phyloP scores from a whole-genome alignment of 2,797 vertebrate genomes.

The Gambelia wislizenii region DNA sequence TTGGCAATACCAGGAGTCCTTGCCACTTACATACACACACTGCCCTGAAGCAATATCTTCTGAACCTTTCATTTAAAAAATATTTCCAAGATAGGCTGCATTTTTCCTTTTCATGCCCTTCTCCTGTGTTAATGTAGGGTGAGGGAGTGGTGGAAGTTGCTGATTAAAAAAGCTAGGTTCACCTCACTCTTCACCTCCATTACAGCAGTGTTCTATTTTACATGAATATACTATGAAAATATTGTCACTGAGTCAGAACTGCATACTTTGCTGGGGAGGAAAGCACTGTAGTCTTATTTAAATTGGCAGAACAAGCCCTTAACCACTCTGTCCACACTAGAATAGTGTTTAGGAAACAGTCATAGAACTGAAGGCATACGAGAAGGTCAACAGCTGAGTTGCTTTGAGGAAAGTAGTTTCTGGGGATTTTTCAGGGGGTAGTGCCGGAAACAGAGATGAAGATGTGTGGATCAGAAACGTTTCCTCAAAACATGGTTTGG shows the following conservation, averaged over 20 bases:
- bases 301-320: not conserved
- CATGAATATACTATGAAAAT: not conserved
- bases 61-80: not conserved
- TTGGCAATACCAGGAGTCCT: not conserved
- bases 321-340: not conserved
- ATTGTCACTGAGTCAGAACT: not conserved
- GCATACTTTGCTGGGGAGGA: not conserved
- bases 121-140: too few relatives aligned
- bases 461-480: too few relatives aligned
- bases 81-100: not conserved
- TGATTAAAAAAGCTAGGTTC: not conserved
- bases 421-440: not conserved
- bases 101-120: too few relatives aligned
- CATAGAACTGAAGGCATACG: not conserved
- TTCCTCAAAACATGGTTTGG: not conserved
- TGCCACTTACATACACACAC: not conserved
- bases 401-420: not conserved
- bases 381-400: not conserved
- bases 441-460: too few relatives aligned
- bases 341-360: not conserved
- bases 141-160: fast-evolving
- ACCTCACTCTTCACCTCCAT: not conserved
- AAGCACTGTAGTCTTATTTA: not conserved
- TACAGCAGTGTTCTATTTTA: not conserved
- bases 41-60: not conserved